Percentiles rank a stretch among this genome's conserved stretches.
phyloP scores from a whole-genome alignment of 2,888 invertebrate species.

The Drosophila lacicola region DNA sequence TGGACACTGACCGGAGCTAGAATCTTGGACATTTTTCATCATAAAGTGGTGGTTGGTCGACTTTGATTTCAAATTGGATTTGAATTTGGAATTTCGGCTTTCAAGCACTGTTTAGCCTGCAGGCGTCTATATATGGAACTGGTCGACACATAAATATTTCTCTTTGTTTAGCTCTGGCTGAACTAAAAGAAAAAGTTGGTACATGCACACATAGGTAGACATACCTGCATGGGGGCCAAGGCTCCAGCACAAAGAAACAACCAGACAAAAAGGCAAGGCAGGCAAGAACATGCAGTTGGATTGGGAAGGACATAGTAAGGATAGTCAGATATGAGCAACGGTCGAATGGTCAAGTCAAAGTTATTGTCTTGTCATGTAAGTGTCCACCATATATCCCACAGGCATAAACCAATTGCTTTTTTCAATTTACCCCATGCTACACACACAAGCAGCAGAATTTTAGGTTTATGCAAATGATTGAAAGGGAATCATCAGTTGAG shows the following conservation, averaged over 20 bases:
- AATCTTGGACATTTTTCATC: slow-evolving; percentile 79
- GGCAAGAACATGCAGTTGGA: not conserved
- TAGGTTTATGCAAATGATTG: slow-evolving; percentile 10
- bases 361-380: slow-evolving; percentile 80
- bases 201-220: slow-evolving; percentile 14
- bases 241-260: slow-evolving; percentile 40
- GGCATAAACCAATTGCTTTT: slow-evolving; percentile 27
- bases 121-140: slow-evolving; percentile 42
- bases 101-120: slow-evolving; percentile 50
- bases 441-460: slow-evolving; percentile 23
- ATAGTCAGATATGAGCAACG: slow-evolving; percentile 75
- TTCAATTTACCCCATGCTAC: slow-evolving; percentile 45
- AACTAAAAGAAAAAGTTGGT: slow-evolving; percentile 45
- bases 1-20: slow-evolving; percentile 53
- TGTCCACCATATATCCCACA: slow-evolving; percentile 33
- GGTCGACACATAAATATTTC: slow-evolving; percentile 78
- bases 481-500: not conserved
- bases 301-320: slow-evolving; percentile 3
- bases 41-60: slow-evolving; percentile 62
- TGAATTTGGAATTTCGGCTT: slow-evolving; percentile 78
- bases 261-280: slow-evolving; percentile 7
- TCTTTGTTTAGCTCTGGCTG: slow-evolving; percentile 65
- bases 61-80: slow-evolving; percentile 80
- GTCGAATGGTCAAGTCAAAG: slow-evolving; percentile 80
- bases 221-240: slow-evolving; percentile 10